phyloP scores from a whole-genome alignment of 2,113 vertebrate genomes.

The Bagarius yarrelli region DNA sequence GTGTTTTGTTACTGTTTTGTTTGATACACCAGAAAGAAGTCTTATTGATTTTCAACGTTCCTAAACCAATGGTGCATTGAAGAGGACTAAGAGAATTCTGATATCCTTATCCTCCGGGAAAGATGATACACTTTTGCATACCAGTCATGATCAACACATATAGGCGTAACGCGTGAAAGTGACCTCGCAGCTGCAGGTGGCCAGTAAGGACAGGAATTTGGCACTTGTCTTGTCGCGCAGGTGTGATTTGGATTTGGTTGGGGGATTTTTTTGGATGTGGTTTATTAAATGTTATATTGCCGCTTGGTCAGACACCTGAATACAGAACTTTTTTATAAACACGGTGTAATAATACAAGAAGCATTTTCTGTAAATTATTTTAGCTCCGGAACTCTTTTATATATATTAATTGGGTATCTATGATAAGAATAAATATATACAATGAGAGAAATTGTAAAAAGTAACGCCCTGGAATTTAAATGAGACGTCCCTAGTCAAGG shows the following conservation, averaged over 20 bases:
- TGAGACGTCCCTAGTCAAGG: no score
- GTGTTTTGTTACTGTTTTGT: neutral
- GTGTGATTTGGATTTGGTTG: conserved; percentile 14
- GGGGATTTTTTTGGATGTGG: conserved; percentile 8
- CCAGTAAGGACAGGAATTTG: neutral
- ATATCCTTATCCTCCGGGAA: neutral
- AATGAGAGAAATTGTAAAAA: no score
- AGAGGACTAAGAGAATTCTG: neutral
- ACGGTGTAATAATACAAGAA: neutral
- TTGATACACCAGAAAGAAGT: neutral
- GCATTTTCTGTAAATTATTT: neutral
- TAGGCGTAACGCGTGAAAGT: neutral
- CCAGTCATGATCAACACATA: neutral
- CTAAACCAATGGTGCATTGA: neutral
- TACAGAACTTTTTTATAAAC: neutral
- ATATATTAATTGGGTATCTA: no score
- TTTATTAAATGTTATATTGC: conserved; percentile 14
- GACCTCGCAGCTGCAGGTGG: conserved; percentile 11
- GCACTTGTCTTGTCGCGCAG: neutral
- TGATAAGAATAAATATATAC: no score
- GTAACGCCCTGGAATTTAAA: no score
- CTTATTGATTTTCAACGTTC: no score
- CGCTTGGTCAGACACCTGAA: conserved; percentile 14
- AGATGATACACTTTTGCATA: neutral
- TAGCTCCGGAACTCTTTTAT: no score